Evolutionary conservation across 1,140 invertebrate genomes (phyloP).

Genomic region (Phenacoccus solenopsis): DNA sequence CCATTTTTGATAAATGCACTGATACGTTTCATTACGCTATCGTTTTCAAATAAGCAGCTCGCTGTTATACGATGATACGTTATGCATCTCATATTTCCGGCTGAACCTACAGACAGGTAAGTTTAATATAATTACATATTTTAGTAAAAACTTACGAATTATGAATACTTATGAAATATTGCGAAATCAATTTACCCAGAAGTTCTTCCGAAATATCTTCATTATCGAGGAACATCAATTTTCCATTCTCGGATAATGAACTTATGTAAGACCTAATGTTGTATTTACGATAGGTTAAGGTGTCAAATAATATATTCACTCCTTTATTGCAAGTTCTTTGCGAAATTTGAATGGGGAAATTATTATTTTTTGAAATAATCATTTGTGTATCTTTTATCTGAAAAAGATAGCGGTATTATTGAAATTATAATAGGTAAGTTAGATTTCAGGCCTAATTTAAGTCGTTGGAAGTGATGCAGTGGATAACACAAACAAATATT

Average conservation of each 20-base stretch:
- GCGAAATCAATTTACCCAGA: not conserved
- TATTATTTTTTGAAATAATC: not conserved
- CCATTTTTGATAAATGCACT: slow-evolving; percentile 8
- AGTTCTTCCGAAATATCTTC: not conserved
- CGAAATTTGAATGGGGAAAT: not conserved
- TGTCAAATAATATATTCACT: not conserved
- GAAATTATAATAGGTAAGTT: too few relatives aligned
- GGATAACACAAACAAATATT: too few relatives aligned
- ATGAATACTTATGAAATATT: not conserved
- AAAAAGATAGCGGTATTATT: too few relatives aligned
- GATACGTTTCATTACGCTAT: not conserved
- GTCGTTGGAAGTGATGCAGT: too few relatives aligned
- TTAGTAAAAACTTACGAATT: too few relatives aligned
- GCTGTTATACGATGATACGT: slow-evolving; percentile 18
- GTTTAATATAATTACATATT: not conserved
- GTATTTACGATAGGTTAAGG: not conserved
- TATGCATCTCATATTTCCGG: slow-evolving; percentile 18
- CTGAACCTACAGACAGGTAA: slow-evolving; percentile 19
- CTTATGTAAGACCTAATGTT: not conserved
- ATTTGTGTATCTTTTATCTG: not conserved
- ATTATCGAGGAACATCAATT: slow-evolving; percentile 18
- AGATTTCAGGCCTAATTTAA: too few relatives aligned
- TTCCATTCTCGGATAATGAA: slow-evolving; percentile 13
- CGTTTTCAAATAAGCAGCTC: slow-evolving; percentile 1
- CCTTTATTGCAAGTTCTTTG: not conserved